These are phyloP conservation scores for Tapera naevia DNA, from an alignment of 2,797 vertebrate species.

Conservation along the genomic window DNA sequence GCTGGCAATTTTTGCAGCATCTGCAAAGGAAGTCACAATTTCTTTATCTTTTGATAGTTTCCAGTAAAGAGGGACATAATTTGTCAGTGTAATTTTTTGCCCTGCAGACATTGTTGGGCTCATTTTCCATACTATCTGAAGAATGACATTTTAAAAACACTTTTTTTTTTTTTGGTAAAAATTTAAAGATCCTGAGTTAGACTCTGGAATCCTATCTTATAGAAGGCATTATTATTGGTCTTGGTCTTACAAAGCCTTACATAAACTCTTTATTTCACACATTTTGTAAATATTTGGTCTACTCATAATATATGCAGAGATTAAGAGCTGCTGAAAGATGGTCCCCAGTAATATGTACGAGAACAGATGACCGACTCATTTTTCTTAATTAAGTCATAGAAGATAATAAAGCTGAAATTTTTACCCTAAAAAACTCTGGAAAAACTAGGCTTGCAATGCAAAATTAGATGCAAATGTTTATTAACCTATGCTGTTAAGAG, in stretches of 20 bases:
- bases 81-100: not conserved
- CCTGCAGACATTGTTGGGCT: not conserved
- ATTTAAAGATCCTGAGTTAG: not conserved
- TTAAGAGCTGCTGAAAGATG: not conserved
- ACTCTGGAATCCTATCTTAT: not conserved
- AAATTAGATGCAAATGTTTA: not conserved
- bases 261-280: not conserved
- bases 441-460: rapidly evolving
- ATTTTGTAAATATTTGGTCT: not conserved
- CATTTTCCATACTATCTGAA: not conserved
- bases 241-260: not conserved
- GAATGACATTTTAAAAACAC: not conserved
- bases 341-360: not conserved
- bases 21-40: not conserved
- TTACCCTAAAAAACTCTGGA: not conserved
- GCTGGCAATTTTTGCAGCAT: not conserved
- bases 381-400: not conserved
- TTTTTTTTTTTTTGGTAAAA: not conserved
- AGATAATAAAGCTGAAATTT: not conserved
- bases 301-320: not conserved
- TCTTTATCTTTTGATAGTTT: not conserved
- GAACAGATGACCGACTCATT: not conserved
- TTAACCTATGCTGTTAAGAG: not conserved
- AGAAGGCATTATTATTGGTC: not conserved
- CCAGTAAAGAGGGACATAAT: not conserved